Evolutionary conservation across 2,888 invertebrate genomes (phyloP).

Genomic region (Pollenia labialis): DNA sequence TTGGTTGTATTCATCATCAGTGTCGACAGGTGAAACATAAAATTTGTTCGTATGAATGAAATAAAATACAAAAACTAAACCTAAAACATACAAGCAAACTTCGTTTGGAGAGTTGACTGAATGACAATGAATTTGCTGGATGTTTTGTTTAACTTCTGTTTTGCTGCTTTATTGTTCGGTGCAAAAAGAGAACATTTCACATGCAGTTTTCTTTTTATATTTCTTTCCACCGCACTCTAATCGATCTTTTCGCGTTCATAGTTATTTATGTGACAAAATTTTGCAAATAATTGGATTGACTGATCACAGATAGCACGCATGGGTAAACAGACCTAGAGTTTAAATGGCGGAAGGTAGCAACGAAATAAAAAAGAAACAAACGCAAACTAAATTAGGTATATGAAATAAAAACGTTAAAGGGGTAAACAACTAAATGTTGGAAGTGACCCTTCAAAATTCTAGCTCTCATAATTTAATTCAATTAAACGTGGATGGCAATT

Average conservation of each 20-base stretch:
- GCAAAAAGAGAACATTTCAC: constrained; percentile 44
- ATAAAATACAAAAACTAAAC: constrained; percentile 44
- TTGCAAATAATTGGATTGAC: constrained; percentile 84
- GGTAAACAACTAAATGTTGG: constrained; percentile 3
- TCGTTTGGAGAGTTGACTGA: constrained; percentile 45
- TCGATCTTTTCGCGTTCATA: constrained; percentile 75
- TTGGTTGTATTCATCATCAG: constrained; percentile 71
- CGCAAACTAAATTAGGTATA: constrained; percentile 5
- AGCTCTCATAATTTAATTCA: constrained; percentile 82
- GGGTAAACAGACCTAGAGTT: constrained; percentile 63
- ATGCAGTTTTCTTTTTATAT: constrained; percentile 33
- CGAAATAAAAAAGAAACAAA: constrained; percentile 21
- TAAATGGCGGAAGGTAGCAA: constrained; percentile 46
- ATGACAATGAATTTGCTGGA: constrained; percentile 61
- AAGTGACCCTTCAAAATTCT: constrained; percentile 56
- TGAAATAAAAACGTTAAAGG: constrained; percentile 25
- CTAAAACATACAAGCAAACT: constrained; percentile 10
- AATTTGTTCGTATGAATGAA: constrained; percentile 72
- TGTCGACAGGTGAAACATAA: constrained; percentile 79
- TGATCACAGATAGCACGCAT: constrained; percentile 82
- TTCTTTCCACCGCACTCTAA: constrained; percentile 53
- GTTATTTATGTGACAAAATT: constrained; percentile 84
- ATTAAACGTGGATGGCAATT: constrained; percentile 81
- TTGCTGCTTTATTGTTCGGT: constrained; percentile 23
- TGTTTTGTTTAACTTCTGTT: constrained; percentile 24